Percentiles rank a stretch among this genome's conserved stretches.
phyloP scores from a whole-genome alignment of 2,888 invertebrate species.

The Tortrix viridana region DNA sequence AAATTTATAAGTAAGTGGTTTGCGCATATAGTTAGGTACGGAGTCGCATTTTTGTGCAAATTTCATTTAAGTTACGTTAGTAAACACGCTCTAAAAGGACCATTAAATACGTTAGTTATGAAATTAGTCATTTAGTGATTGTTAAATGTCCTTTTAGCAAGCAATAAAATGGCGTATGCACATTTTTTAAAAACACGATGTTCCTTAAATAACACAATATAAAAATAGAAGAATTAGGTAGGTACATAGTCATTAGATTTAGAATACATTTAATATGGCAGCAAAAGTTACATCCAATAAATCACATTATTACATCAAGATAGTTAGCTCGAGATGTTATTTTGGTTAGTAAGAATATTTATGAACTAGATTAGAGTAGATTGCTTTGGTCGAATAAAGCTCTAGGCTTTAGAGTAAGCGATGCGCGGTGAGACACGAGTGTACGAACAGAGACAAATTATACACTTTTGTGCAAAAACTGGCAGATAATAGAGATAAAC shows the following conservation, averaged over 20 bases:
- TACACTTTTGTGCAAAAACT: slow-evolving; percentile 20
- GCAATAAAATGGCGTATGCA: slow-evolving; percentile 36
- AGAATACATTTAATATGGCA: slow-evolving; percentile 52
- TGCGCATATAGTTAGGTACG: slow-evolving; percentile 5
- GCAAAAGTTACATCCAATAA: slow-evolving; percentile 55
- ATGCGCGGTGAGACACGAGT: slow-evolving; percentile 16
- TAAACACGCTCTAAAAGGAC: slow-evolving; percentile 19
- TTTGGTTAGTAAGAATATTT: slow-evolving; percentile 49
- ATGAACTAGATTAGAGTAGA: slow-evolving; percentile 60
- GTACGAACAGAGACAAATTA: slow-evolving; percentile 32
- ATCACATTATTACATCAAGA: slow-evolving; percentile 60
- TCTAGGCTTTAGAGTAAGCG: slow-evolving; percentile 40
- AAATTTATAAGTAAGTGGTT: neutral
- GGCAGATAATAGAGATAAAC: too few relatives aligned
- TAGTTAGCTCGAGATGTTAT: slow-evolving; percentile 58
- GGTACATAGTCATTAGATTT: slow-evolving; percentile 38
- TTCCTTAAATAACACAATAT: slow-evolving; percentile 37
- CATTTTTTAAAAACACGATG: slow-evolving; percentile 20
- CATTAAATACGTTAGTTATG: slow-evolving; percentile 5
- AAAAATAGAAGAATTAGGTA: slow-evolving; percentile 40
- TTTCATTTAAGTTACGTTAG: slow-evolving; percentile 20
- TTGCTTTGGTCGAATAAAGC: slow-evolving; percentile 70
- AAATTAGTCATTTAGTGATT: slow-evolving; percentile 17
- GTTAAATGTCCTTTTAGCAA: slow-evolving; percentile 24
- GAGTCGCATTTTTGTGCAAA: slow-evolving; percentile 20